Conservation (phyloP, 2,797 vertebrate species). For the Gadopsis marmoratus region DNA sequence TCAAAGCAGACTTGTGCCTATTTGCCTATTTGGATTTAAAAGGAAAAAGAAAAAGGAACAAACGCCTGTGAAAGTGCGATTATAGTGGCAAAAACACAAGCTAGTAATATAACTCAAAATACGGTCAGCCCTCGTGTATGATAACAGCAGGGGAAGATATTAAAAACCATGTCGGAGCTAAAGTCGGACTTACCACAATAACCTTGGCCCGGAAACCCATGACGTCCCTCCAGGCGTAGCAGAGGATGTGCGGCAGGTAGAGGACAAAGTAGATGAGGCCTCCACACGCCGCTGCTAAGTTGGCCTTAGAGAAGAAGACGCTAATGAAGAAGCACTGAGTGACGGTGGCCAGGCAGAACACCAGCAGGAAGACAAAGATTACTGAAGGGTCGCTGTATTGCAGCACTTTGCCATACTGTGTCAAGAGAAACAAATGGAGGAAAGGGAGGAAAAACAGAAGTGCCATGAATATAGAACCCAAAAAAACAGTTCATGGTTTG, state of each 20-base stretch:
- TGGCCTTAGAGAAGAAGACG: slow-evolving; percentile 97
- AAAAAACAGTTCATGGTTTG: background rate
- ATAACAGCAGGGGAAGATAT: slow-evolving; percentile 50
- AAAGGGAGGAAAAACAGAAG: rapidly evolving
- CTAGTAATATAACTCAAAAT: slow-evolving; percentile 24
- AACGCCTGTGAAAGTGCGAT: slow-evolving; percentile 27
- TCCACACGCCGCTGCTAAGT: slow-evolving; percentile 95
- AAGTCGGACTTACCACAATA: slow-evolving; percentile 87
- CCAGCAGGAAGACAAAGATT: slow-evolving; percentile 94
- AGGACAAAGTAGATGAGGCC: slow-evolving; percentile 97
- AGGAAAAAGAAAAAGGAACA: slow-evolving; percentile 16
- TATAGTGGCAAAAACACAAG: slow-evolving; percentile 34
- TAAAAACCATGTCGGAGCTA: slow-evolving; percentile 39
- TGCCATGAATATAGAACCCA: background rate
- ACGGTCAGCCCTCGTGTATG: slow-evolving; percentile 1
- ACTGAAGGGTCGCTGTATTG: slow-evolving; percentile 96
- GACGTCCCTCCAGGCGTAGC: slow-evolving; percentile 94
- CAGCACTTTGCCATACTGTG: slow-evolving; percentile 93
- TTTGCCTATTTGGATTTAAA: slow-evolving; percentile 34
- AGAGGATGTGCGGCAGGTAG: slow-evolving; percentile 94
- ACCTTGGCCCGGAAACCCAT: slow-evolving; percentile 91
- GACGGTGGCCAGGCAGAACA: slow-evolving; percentile 93
- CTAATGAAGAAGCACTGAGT: slow-evolving; percentile 98
- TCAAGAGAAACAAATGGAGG: slow-evolving; percentile 7
- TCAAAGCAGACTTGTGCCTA: slow-evolving; percentile 31